These are phyloP conservation scores for Allolobophora icterica DNA, from an alignment of 2,888 invertebrate species.

Conservation along the genomic window DNA sequence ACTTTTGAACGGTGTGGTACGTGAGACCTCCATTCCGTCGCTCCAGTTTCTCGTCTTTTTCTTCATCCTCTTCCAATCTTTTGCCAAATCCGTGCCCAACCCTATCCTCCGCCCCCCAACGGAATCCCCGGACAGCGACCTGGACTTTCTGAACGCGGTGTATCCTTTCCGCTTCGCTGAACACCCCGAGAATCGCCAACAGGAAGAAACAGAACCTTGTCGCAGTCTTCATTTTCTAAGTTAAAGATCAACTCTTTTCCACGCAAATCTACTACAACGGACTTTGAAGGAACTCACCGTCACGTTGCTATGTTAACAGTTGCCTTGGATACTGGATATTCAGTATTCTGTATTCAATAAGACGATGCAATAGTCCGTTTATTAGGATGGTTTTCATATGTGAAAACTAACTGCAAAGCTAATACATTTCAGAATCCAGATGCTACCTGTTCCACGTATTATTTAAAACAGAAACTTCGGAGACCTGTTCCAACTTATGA, in stretches of 20 bases:
- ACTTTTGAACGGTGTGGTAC: neutral
- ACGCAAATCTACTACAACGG: neutral
- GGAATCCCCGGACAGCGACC: neutral
- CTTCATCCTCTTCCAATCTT: conserved; percentile 18
- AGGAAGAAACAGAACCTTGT: neutral
- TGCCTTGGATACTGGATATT: neutral
- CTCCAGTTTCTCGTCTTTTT: neutral
- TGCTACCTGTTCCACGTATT: too few relatives aligned
- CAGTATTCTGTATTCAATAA: neutral
- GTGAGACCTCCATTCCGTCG: neutral
- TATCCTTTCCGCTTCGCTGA: neutral
- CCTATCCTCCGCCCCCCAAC: neutral
- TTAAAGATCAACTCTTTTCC: neutral
- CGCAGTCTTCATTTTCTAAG: neutral
- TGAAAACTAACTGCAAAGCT: too few relatives aligned
- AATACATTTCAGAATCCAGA: too few relatives aligned
- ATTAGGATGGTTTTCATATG: too few relatives aligned
- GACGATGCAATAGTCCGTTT: neutral
- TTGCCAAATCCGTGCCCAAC: conserved; percentile 26
- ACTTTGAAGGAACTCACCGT: neutral
- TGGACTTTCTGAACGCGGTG: neutral
- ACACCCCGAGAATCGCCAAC: neutral
- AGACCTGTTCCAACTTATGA: too few relatives aligned
- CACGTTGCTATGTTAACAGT: neutral
- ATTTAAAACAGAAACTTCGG: too few relatives aligned